These are phyloP conservation scores for Leptoclinus maculatus DNA, from an alignment of 2,797 vertebrate genomes.

Conservation along the genomic window DNA sequence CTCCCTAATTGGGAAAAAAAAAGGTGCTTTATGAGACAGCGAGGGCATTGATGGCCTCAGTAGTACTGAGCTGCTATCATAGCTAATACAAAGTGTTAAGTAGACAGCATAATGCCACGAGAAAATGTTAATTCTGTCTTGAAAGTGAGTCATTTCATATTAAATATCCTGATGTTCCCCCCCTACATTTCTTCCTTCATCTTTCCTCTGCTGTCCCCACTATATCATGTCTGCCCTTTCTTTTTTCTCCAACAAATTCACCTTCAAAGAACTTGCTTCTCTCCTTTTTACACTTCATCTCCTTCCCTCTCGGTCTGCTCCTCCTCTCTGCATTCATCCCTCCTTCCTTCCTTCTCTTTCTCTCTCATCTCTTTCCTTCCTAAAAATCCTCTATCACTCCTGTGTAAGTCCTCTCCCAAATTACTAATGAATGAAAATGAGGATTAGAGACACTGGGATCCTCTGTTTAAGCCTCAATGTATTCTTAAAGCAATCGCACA, in stretches of 20 bases:
- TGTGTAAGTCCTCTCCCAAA: constrained; percentile 39
- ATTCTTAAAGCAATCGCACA: constrained; percentile 33
- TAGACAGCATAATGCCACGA: background rate
- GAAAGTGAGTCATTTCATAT: background rate
- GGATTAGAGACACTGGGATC: constrained; percentile 50
- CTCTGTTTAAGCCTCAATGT: constrained; percentile 32
- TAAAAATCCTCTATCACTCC: constrained; percentile 24
- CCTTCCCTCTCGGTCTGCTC: background rate
- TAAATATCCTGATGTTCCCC: background rate
- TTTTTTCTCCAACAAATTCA: constrained; percentile 4
- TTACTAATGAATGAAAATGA: constrained; percentile 28
- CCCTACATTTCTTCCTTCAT: no score
- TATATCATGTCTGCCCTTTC: background rate
- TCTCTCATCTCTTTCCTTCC: constrained; percentile 12
- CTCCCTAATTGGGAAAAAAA: no score
- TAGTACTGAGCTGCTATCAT: no score
- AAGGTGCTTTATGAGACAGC: no score
- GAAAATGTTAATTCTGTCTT: background rate
- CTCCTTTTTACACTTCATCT: constrained; percentile 6
- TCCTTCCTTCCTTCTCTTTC: background rate
- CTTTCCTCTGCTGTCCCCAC: background rate
- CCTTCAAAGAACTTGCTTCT: constrained; percentile 12
- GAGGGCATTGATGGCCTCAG: no score
- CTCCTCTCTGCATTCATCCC: background rate
- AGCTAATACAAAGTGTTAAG: background rate